Evolutionary conservation across 2,113 vertebrate species (phyloP), one percentile per base, ranked within the genome.

Genomic region (Tricholaema leucomelas): DNA sequence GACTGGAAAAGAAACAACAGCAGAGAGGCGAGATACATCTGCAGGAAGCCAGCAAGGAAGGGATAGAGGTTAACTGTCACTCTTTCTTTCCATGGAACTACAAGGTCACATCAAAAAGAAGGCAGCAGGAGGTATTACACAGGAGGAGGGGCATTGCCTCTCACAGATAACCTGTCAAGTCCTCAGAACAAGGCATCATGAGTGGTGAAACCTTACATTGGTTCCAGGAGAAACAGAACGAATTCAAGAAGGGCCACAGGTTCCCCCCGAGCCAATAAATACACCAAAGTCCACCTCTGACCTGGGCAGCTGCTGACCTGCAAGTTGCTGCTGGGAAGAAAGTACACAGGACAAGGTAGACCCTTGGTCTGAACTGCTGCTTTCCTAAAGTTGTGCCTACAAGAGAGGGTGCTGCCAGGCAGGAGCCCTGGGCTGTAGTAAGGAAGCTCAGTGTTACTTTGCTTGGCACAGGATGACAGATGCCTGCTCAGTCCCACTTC

Each of bases 41-140:
- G 8, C 52, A 85, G 87, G 78, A 92, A 67, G 50, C 82, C 46
- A 91, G 56, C 44, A 87, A 60, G 89, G 63, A 85, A 58, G 46
- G n/a, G 16, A 38, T 58, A 44, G 71, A 94, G 78, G 67, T 84
- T 75, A 81, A 85, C 66, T 61, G 63, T 65, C 63, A 12, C 80
- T 91, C 55, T 55, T 94, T 85, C 78, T 93, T 94, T 88, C 74
- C 9, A 16, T 82, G 77, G 74, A 63, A 91, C 66, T 36, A 85
- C 87, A 94, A 94, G 79, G 87, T 94, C 78, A 70, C 78, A 87
- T 70, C 79, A 87, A 66, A 87, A 87, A 59, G 71, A 88, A 90
- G 50, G 55, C 76, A 56, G 59, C 85, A 70, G 93, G 85, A 91
- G 85, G 36, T 92, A 40, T 75, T 79, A 89, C 85, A 58, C 50